Conservation (phyloP, 1,140 invertebrate species). For the Ceratina calcarata region DNA sequence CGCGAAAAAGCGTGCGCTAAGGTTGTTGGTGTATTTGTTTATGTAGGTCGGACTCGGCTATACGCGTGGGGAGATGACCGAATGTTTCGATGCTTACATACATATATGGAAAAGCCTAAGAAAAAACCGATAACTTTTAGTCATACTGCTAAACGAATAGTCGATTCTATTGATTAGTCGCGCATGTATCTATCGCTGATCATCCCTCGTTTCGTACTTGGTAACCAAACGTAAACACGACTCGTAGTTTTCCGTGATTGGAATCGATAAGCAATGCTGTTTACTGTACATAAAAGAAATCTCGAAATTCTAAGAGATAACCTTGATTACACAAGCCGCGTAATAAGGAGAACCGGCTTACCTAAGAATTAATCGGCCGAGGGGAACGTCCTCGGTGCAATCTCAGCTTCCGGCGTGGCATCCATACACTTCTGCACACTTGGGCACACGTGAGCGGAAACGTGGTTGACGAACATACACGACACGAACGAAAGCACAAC, state of each 20-base stretch:
- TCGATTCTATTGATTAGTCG: too few species aligned
- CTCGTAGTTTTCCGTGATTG: too few species aligned
- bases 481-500: conserved; percentile 24
- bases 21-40: too few species aligned
- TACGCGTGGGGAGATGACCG: too few species aligned
- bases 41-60: too few species aligned
- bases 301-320: conserved; percentile 1
- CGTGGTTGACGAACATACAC: conserved; percentile 23
- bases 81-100: too few species aligned
- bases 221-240: background rate
- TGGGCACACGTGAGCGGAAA: conserved; percentile 40
- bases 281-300: too few species aligned
- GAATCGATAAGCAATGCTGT: too few species aligned
- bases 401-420: conserved; percentile 30
- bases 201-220: background rate
- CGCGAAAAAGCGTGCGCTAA: too few species aligned
- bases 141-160: too few species aligned
- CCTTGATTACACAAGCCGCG: background rate
- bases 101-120: too few species aligned
- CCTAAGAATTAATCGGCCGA: conserved; percentile 30
- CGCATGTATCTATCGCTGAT: too few species aligned
- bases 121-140: background rate
- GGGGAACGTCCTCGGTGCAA: conserved; percentile 42
- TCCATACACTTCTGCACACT: conserved; percentile 46
- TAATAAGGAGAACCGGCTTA: conserved; percentile 13